These are phyloP conservation scores for Trypoxylon attenuatum DNA, from an alignment of 2,888 invertebrate species.

Conservation along the genomic window DNA sequence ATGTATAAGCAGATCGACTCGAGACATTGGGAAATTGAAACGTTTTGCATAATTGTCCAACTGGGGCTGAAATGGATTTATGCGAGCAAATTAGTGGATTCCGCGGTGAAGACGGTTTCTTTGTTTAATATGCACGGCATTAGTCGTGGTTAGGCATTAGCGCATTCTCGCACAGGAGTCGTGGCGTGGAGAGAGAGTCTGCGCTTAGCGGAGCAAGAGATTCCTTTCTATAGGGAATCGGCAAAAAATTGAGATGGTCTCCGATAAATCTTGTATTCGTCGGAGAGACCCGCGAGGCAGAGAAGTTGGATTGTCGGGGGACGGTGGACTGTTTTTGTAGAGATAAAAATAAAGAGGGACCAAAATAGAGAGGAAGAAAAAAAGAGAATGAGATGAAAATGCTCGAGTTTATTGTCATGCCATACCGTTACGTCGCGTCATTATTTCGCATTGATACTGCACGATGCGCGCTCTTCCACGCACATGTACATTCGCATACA, in stretches of 20 bases:
- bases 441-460: not conserved
- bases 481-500: not conserved
- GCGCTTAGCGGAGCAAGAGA: constrained; percentile 34
- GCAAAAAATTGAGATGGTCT: constrained; percentile 26
- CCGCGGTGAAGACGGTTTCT: not conserved
- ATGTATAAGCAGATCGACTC: too few relatives aligned
- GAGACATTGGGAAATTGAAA: too few relatives aligned
- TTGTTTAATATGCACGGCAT: too few relatives aligned
- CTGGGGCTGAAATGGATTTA: too few relatives aligned
- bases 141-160: too few relatives aligned
- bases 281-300: too few relatives aligned
- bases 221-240: constrained; percentile 7
- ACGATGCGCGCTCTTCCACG: not conserved
- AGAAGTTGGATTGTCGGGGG: too few relatives aligned
- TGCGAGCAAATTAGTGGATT: too few relatives aligned
- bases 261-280: constrained; percentile 34
- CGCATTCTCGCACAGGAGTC: constrained; percentile 40
- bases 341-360: not conserved
- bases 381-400: not conserved
- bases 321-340: not conserved
- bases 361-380: not conserved
- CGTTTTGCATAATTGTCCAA: too few relatives aligned
- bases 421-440: not conserved
- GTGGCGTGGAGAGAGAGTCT: constrained; percentile 39
- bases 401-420: not conserved